These are phyloP conservation scores for Venustoraphidia nigricollis DNA, from an alignment of 2,888 invertebrate genomes.

Conservation along the genomic window DNA sequence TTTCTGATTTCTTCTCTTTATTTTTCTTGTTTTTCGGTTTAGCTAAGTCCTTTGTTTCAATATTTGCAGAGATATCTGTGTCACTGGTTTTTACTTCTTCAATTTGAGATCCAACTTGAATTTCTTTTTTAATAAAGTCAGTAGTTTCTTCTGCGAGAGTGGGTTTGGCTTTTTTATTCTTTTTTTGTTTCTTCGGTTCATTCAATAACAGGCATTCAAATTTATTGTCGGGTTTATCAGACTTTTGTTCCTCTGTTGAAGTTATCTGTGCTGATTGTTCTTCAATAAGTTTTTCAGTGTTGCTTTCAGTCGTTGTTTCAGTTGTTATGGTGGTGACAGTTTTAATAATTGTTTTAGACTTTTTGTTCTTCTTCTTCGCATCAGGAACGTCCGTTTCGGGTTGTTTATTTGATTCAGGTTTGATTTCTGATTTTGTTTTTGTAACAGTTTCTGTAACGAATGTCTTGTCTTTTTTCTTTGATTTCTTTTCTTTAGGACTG, in stretches of 20 bases:
- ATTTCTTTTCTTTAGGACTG: too few relatives aligned
- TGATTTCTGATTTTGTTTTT: too few relatives aligned
- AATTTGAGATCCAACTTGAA: conserved; percentile 14
- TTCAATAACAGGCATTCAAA: conserved; percentile 15
- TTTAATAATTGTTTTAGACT: background rate
- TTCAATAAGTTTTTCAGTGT: conserved; percentile 16
- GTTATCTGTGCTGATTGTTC: conserved; percentile 10
- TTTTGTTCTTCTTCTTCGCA: background rate
- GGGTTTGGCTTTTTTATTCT: conserved; percentile 4
- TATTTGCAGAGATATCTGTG: conserved; percentile 12
- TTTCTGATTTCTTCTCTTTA: conserved; percentile 25
- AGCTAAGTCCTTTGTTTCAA: conserved; percentile 11
- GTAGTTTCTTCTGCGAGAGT: background rate
- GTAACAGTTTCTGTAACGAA: too few relatives aligned
- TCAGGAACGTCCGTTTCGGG: too few relatives aligned
- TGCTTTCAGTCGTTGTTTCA: conserved; percentile 1
- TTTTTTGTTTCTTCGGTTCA: conserved; percentile 4
- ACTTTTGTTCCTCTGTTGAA: too few relatives aligned
- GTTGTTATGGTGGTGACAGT: background rate
- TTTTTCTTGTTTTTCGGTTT: conserved; percentile 31
- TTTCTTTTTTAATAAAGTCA: conserved; percentile 20
- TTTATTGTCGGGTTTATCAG: too few relatives aligned
- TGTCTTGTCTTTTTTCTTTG: too few relatives aligned
- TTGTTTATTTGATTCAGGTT: too few relatives aligned
- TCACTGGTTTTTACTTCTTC: conserved; percentile 14